Evolutionary conservation across 1,140 invertebrate genomes (phyloP).

Genomic region (Mizuhopecten yessoensis): DNA sequence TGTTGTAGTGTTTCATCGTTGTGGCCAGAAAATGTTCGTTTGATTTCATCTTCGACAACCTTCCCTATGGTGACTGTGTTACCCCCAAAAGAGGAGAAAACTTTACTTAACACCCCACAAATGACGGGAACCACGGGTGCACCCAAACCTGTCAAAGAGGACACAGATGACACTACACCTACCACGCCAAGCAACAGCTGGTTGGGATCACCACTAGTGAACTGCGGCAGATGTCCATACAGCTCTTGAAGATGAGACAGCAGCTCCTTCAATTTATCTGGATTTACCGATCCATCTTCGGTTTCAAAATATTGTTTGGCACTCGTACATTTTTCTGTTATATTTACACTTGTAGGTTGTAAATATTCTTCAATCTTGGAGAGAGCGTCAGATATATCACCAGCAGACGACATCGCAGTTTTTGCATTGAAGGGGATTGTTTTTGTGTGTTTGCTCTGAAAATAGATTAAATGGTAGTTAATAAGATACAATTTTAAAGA

Average conservation of each 20-base stretch:
- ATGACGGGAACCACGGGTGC: background rate
- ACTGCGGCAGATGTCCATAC: background rate
- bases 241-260: background rate
- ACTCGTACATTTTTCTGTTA: background rate
- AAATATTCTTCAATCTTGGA: background rate
- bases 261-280: background rate
- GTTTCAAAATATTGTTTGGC: background rate
- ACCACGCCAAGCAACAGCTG: background rate
- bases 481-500: too few relatives aligned
- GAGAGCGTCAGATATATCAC: background rate
- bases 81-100: background rate
- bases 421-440: background rate
- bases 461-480: too few relatives aligned
- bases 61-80: background rate
- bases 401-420: background rate
- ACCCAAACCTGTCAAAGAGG: background rate
- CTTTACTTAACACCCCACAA: background rate
- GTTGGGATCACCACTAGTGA: background rate
- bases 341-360: background rate
- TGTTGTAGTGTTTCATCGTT: background rate
- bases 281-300: background rate
- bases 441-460: too few relatives aligned
- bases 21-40: background rate
- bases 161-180: background rate
- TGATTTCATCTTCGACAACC: background rate